These are phyloP conservation scores for Zalophus californianus DNA, from an alignment of 2,797 vertebrate genomes.

Conservation along the genomic window DNA sequence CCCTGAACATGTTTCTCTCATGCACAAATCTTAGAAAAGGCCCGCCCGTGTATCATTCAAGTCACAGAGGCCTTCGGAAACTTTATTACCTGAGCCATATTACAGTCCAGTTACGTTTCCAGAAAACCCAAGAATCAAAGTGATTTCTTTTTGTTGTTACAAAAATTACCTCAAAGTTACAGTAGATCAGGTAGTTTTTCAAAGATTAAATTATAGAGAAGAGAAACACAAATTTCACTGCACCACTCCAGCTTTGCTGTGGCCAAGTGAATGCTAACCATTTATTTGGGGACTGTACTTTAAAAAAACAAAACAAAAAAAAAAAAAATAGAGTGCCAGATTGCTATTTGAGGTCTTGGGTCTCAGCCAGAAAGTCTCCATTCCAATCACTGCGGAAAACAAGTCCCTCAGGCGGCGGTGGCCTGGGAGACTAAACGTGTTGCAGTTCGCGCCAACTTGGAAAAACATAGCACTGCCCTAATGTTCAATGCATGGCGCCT, in stretches of 20 bases:
- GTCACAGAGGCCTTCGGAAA: neutral
- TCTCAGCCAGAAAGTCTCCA: constrained; percentile 75
- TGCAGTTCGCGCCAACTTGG: constrained; percentile 58
- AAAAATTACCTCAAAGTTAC: constrained; percentile 39
- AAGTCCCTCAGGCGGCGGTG: constrained; percentile 75
- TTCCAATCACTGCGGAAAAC: constrained; percentile 76
- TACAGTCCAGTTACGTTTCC: constrained; percentile 12
- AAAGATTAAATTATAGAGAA: constrained; percentile 52
- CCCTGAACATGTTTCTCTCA: neutral
- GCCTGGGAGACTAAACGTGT: constrained; percentile 68
- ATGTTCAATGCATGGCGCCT: constrained; percentile 61
- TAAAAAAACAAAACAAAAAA: constrained; percentile 11
- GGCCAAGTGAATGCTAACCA: constrained; percentile 61
- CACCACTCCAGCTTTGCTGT: constrained; percentile 65
- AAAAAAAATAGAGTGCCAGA: constrained; percentile 70
- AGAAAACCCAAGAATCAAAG: constrained; percentile 36
- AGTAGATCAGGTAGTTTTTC: neutral
- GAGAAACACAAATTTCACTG: constrained; percentile 58
- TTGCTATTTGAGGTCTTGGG: constrained; percentile 74
- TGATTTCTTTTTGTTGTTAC: constrained; percentile 5
- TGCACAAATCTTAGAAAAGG: constrained; percentile 17
- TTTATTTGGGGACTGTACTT: constrained; percentile 78
- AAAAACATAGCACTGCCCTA: constrained; percentile 77
- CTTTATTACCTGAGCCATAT: neutral
- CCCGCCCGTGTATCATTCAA: neutral